A percentile compares a stretch with the other conserved stretches of the same genome.
Conservation (phyloP, 2,888 invertebrate species). For the Cantharis rufa region DNA sequence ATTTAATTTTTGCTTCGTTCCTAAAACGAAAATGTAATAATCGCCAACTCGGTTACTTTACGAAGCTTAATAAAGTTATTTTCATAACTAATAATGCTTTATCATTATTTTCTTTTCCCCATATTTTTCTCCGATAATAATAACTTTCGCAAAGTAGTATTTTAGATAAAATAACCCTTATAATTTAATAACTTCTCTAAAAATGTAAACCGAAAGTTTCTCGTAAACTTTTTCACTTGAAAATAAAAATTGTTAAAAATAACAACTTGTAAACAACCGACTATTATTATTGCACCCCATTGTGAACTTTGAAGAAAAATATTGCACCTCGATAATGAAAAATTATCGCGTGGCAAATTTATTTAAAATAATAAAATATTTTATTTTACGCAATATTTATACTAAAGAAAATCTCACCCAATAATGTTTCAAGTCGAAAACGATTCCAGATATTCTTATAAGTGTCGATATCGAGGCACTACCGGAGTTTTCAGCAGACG, state of each 20-base stretch:
- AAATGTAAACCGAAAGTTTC: not conserved
- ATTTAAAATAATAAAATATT: not conserved
- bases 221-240: not conserved
- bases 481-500: conserved; percentile 34
- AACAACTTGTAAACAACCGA: not conserved
- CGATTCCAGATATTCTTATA: conserved; percentile 1
- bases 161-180: not conserved
- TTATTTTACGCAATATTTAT: not conserved
- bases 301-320: not conserved
- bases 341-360: not conserved
- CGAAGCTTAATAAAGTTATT: conserved; percentile 7
- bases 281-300: not conserved
- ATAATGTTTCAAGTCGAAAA: conserved; percentile 3
- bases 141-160: not conserved
- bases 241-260: not conserved
- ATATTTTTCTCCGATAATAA: not conserved
- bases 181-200: not conserved
- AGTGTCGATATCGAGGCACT: conserved; percentile 14
- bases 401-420: conserved; percentile 3
- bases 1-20: conserved; percentile 34
- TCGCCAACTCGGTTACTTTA: conserved; percentile 6
- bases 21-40: conserved; percentile 32
- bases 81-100: conserved; percentile 13
- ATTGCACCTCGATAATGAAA: not conserved
- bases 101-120: conserved; percentile 11